Conservation (phyloP, 2,797 vertebrate genomes). For the Cuculus canorus region DNA sequence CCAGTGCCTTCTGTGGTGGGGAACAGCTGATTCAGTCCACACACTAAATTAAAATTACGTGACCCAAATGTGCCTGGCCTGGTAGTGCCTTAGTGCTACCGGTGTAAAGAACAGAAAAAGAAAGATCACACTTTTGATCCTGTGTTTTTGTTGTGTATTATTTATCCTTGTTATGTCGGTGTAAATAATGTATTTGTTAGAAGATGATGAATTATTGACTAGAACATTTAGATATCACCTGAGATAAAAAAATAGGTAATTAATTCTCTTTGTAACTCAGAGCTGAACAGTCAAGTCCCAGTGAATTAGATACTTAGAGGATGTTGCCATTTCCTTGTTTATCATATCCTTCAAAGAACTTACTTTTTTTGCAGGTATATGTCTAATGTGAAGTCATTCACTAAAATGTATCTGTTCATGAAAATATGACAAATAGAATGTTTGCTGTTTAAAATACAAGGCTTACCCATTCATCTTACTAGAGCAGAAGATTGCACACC, state of each 20-base stretch:
- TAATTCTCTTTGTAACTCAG: background rate
- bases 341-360: background rate
- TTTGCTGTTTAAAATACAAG: background rate
- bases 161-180: background rate
- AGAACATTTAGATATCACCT: background rate
- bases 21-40: background rate
- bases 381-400: background rate
- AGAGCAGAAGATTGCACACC: background rate
- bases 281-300: background rate
- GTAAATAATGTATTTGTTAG: background rate
- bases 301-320: background rate
- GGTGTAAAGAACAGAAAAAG: background rate
- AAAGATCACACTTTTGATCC: background rate
- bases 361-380: background rate
- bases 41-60: background rate
- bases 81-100: background rate
- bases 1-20: background rate
- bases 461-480: background rate
- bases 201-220: background rate
- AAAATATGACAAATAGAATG: background rate
- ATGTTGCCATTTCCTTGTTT: background rate
- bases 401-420: background rate
- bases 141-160: background rate
- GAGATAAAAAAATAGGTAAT: background rate
- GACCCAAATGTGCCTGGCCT: background rate